A percentile compares a stretch with the other conserved stretches of the same genome.
phyloP scores from a whole-genome alignment of 1,140 invertebrate genomes.

The Acromyrmex heyeri region DNA sequence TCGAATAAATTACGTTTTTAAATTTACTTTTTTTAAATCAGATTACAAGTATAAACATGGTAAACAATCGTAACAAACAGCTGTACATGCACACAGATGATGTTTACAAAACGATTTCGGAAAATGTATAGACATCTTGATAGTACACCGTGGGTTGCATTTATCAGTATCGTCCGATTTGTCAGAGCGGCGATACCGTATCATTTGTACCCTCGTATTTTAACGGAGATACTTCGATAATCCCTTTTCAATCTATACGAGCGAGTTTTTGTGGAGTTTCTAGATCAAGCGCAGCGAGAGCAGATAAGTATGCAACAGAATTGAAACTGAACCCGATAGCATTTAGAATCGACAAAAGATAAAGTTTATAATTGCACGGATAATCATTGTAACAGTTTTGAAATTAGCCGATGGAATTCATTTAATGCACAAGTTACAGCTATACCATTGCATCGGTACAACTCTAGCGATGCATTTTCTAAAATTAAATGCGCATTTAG shows the following conservation, averaged over 20 bases:
- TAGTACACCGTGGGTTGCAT: conserved; percentile 9
- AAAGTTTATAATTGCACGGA: conserved; percentile 50
- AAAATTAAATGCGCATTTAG: conserved; percentile 50
- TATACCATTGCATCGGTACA: no score
- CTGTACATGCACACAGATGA: conserved; percentile 10
- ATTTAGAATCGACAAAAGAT: conserved; percentile 2
- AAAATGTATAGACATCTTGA: conserved; percentile 58
- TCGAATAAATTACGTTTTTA: background rate
- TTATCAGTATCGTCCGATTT: conserved; percentile 49
- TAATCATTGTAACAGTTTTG: conserved; percentile 32
- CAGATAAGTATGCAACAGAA: conserved; percentile 35
- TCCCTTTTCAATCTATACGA: conserved; percentile 39
- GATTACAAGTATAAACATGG: background rate
- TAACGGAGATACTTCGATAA: conserved; percentile 50
- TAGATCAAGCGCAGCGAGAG: conserved; percentile 10
- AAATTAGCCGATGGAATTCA: conserved; percentile 53
- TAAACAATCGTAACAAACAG: conserved; percentile 2
- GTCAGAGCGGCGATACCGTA: conserved; percentile 32
- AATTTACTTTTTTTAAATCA: background rate
- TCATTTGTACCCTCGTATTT: conserved; percentile 53
- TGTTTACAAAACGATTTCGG: background rate
- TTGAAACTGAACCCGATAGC: conserved; percentile 6
- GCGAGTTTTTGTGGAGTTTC: conserved; percentile 52
- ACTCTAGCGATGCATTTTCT: conserved; percentile 31
- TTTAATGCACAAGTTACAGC: conserved; percentile 19